Evolutionary conservation across 2,113 vertebrate genomes (phyloP).

Genomic region (Stigmatopora argus): DNA sequence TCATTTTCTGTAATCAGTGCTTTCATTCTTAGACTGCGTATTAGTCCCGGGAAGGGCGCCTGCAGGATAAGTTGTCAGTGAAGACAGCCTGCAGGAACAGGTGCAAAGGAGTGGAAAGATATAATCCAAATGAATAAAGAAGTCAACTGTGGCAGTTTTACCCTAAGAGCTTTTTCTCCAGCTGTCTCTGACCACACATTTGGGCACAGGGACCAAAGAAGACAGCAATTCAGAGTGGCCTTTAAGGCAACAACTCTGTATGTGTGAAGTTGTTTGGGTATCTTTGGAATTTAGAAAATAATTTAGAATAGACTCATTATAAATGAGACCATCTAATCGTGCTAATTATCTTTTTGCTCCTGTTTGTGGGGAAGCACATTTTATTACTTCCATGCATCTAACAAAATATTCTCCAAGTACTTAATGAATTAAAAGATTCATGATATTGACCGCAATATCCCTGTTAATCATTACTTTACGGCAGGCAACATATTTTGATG

Average conservation of each 20-base stretch:
- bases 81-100: conserved; percentile 13
- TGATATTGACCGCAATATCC: too few species aligned
- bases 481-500: too few species aligned
- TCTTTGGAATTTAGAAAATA: neutral
- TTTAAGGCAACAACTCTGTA: conserved; percentile 13
- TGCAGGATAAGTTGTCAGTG: conserved; percentile 10
- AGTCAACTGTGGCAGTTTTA: conserved; percentile 30
- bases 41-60: conserved; percentile 24
- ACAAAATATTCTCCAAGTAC: too few species aligned
- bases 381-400: too few species aligned
- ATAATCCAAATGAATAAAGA: conserved; percentile 43
- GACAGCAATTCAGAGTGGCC: conserved; percentile 2
- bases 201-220: neutral
- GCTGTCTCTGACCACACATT: conserved; percentile 20
- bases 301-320: too few species aligned
- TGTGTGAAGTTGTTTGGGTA: neutral
- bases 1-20: conserved; percentile 36
- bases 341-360: too few species aligned
- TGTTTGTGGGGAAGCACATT: too few species aligned
- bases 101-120: conserved; percentile 31
- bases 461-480: too few species aligned
- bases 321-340: too few species aligned
- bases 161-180: conserved; percentile 28
- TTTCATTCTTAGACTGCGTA: conserved; percentile 35
- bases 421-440: too few species aligned